These are phyloP conservation scores for Monomorium pharaonis DNA, from an alignment of 1,140 invertebrate genomes.

Conservation along the genomic window DNA sequence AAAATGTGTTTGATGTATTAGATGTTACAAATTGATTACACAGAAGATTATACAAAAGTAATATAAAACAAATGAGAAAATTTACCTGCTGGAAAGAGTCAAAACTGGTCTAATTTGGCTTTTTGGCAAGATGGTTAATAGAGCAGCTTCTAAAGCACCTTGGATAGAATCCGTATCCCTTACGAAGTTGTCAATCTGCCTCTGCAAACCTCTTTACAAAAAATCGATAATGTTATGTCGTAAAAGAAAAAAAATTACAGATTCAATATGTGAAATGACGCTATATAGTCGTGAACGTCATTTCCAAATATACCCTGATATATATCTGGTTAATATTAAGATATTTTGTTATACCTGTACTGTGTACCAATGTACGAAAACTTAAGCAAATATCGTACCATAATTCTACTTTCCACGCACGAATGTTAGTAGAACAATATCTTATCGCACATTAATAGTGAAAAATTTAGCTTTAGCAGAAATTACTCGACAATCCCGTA, in stretches of 20 bases:
- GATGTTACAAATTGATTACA: slow-evolving; percentile 7
- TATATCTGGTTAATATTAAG: neutral
- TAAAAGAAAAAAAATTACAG: neutral
- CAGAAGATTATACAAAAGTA: slow-evolving; percentile 29
- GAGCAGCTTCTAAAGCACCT: slow-evolving; percentile 87
- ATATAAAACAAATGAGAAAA: neutral
- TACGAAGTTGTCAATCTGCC: slow-evolving; percentile 80
- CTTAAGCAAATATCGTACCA: slow-evolving; percentile 66
- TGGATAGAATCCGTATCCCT: slow-evolving; percentile 86
- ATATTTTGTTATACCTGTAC: slow-evolving; percentile 74
- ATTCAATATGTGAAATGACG: neutral
- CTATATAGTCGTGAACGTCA: neutral
- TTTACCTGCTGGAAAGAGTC: slow-evolving; percentile 88
- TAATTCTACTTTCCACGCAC: slow-evolving; percentile 12
- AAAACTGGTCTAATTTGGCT: slow-evolving; percentile 84
- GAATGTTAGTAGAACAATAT: neutral
- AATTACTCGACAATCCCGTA: neutral
- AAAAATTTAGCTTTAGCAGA: neutral
- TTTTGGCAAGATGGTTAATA: slow-evolving; percentile 83
- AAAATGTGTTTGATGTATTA: neutral
- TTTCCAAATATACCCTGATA: neutral
- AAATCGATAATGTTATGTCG: neutral
- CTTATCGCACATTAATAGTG: neutral
- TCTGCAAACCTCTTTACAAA: slow-evolving; percentile 85
- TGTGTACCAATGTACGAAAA: slow-evolving; percentile 80